Conservation (phyloP, 1,140 invertebrate species). For the Eueides isabella region DNA sequence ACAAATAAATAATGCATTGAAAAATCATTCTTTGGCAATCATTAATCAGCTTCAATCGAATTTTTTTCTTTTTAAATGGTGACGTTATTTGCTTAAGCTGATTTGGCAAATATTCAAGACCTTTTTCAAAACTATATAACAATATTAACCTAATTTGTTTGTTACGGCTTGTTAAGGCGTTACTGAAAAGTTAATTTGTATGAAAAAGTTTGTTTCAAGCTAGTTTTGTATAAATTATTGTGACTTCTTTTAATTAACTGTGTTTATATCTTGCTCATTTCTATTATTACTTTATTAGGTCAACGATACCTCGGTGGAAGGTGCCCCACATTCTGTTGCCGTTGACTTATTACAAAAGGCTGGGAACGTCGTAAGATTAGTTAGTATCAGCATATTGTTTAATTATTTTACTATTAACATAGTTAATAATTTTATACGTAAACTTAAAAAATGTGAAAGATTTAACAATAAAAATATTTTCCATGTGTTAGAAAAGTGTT, state of each 20-base stretch:
- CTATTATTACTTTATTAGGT: conserved; percentile 78
- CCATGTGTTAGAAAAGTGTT: too few relatives aligned
- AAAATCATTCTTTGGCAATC: neutral
- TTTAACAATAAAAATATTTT: too few relatives aligned
- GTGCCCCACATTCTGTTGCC: conserved; percentile 95
- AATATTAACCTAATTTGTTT: conserved; percentile 29
- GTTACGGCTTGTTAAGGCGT: neutral
- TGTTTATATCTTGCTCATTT: neutral
- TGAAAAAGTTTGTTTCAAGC: neutral
- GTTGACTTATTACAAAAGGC: conserved; percentile 98
- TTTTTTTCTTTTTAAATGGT: conserved; percentile 21
- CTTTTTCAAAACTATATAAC: conserved; percentile 21
- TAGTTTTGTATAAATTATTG: neutral
- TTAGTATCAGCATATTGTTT: conserved; percentile 79
- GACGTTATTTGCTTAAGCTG: conserved; percentile 14
- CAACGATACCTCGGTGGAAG: conserved; percentile 94
- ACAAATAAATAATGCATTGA: too few relatives aligned
- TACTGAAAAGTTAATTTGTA: conserved; percentile 1
- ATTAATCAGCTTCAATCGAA: neutral
- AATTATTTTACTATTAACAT: neutral
- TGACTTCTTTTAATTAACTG: conserved; percentile 5
- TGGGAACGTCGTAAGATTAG: conserved; percentile 96
- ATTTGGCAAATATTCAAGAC: conserved; percentile 27
- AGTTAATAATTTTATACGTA: conserved; percentile 2
- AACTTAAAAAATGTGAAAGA: too few relatives aligned